phyloP scores from a whole-genome alignment of 2,888 invertebrate genomes.

The Tetrapedia diversipes region DNA sequence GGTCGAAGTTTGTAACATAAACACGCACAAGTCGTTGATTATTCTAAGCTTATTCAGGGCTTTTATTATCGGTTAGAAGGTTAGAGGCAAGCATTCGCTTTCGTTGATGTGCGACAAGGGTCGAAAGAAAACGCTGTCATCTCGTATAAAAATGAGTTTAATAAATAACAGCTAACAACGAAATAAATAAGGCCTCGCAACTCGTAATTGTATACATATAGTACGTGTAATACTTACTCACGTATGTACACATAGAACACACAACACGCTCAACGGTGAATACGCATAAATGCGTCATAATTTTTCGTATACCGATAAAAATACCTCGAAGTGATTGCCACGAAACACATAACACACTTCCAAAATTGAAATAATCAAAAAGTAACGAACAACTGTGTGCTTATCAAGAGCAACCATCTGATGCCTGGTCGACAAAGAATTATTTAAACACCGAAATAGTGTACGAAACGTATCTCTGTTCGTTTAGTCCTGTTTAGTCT shows the following conservation, averaged over 20 bases:
- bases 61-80: too few species aligned
- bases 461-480: slow-evolving; percentile 9
- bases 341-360: slow-evolving; percentile 22
- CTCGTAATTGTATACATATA: slow-evolving; percentile 66
- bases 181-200: slow-evolving; percentile 77
- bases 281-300: slow-evolving; percentile 41
- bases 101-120: not conserved
- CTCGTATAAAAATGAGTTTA: slow-evolving; percentile 81
- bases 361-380: slow-evolving; percentile 42
- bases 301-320: slow-evolving; percentile 31
- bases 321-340: slow-evolving; percentile 9
- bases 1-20: slow-evolving; percentile 14
- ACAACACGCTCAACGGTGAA: slow-evolving; percentile 46
- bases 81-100: not conserved
- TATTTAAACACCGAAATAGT: slow-evolving; percentile 37
- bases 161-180: slow-evolving; percentile 79
- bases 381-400: too few species aligned
- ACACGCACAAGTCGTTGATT: slow-evolving; percentile 27
- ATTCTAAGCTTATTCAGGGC: not conserved
- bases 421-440: too few species aligned
- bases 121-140: slow-evolving; percentile 38
- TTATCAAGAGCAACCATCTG: too few species aligned
- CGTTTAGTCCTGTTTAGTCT: slow-evolving; percentile 16
- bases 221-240: slow-evolving; percentile 47
- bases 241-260: slow-evolving; percentile 71